Conservation (phyloP, 2,888 invertebrate species). For the Scotopteryx bipunctaria region DNA sequence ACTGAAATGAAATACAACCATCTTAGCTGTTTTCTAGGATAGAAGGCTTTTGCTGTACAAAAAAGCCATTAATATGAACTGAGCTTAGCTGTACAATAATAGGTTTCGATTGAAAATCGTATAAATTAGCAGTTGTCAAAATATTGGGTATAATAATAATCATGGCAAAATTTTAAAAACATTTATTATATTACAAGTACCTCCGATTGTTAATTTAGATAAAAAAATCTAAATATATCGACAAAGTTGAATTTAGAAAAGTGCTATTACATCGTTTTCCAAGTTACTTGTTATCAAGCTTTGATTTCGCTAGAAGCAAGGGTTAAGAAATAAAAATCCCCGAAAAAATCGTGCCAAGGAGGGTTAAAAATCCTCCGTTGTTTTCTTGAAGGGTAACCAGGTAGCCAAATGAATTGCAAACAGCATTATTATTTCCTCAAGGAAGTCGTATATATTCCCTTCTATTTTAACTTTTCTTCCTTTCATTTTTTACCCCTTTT, state of each 20-base stretch:
- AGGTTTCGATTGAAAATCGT: no score
- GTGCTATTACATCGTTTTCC: conserved; percentile 49
- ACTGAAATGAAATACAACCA: no score
- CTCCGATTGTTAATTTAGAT: no score
- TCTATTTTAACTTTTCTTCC: conserved; percentile 81
- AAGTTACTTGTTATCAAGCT: conserved; percentile 59
- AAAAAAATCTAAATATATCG: no score
- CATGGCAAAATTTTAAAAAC: no score
- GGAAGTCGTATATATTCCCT: conserved; percentile 84
- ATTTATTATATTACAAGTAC: no score
- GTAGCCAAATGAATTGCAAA: conserved; percentile 84
- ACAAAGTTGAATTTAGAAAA: not conserved
- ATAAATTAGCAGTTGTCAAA: no score
- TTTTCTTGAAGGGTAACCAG: conserved; percentile 78
- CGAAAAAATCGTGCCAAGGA: conserved; percentile 67
- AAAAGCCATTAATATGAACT: no score
- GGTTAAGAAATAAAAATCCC: conserved; percentile 74
- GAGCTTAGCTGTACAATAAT: no score
- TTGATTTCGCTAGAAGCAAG: conserved; percentile 73
- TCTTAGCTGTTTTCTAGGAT: no score
- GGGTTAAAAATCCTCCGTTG: conserved; percentile 72
- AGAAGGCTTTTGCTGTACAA: no score
- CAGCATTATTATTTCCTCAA: conserved; percentile 84
- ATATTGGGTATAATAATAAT: no score
- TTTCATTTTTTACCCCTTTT: conserved; percentile 81